A percentile compares a stretch with the other conserved stretches of the same genome.
Conservation (phyloP, 2,113 vertebrate genomes). For the Amblyopsis rosae region DNA sequence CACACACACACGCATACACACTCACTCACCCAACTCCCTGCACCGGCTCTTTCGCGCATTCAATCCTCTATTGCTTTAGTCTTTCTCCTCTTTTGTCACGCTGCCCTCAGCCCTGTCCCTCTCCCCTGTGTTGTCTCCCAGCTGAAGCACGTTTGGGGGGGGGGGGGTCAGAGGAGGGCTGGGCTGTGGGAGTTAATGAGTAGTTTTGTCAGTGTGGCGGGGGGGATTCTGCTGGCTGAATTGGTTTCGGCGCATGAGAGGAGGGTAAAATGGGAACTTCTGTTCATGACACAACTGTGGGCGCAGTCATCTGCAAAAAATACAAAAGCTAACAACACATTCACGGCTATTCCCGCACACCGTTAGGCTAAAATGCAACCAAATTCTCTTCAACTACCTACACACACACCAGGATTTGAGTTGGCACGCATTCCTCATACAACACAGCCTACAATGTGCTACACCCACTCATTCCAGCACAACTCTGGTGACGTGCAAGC, state of each 20-base stretch:
- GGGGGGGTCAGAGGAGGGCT: constrained; percentile 1
- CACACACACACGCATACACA: neutral
- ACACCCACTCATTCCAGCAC: constrained; percentile 43
- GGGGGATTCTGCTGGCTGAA: constrained; percentile 43
- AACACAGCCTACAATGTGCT: constrained; percentile 45
- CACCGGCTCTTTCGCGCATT: constrained; percentile 66
- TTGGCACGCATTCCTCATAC: constrained; percentile 24
- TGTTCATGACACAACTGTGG: constrained; percentile 24
- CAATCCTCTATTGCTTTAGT: constrained; percentile 60
- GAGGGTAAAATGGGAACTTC: constrained; percentile 20
- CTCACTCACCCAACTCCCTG: constrained; percentile 19
- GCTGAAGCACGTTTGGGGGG: constrained; percentile 46
- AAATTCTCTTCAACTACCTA: constrained; percentile 50
- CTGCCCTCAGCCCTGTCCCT: constrained; percentile 36
- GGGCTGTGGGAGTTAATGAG: constrained; percentile 57
- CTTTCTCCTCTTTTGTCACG: constrained; percentile 53
- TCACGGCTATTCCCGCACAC: constrained; percentile 44
- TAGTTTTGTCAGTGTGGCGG: constrained; percentile 53
- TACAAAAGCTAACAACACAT: constrained; percentile 47
- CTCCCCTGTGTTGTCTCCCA: constrained; percentile 53
- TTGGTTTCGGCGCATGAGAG: constrained; percentile 31
- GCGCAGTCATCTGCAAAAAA: constrained; percentile 30
- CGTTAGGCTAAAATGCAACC: constrained; percentile 27
- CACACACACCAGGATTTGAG: constrained; percentile 44
- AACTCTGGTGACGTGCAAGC: constrained; percentile 52